A percentile compares a stretch with the other conserved stretches of the same genome.
Evolutionary conservation across 2,888 invertebrate genomes (phyloP).

Genomic region (Thecocarcelia acutangulata): DNA sequence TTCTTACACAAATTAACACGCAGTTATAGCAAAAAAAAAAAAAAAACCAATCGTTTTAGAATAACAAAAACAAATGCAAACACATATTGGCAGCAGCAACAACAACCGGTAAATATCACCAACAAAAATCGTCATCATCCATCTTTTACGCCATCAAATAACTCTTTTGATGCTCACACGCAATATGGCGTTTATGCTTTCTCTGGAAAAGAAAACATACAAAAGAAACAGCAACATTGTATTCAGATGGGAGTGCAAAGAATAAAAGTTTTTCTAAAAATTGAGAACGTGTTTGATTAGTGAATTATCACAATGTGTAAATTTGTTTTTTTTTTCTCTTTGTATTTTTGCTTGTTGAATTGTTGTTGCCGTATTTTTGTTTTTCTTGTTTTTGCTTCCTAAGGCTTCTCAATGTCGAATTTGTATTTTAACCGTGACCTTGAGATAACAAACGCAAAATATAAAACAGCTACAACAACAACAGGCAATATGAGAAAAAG

Average conservation of each 20-base stretch:
- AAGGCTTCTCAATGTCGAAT: constrained; percentile 71
- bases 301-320: constrained; percentile 24
- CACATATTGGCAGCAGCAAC: not conserved
- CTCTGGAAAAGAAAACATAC: not conserved
- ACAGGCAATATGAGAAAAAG: constrained; percentile 38
- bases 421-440: constrained; percentile 78
- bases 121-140: constrained; percentile 35
- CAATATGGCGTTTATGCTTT: constrained; percentile 15
- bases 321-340: constrained; percentile 17
- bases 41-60: not conserved
- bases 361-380: constrained; percentile 29
- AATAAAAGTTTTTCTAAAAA: not conserved
- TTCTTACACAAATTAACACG: not conserved
- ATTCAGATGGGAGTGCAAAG: constrained; percentile 9
- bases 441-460: constrained; percentile 75
- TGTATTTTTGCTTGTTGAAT: not conserved
- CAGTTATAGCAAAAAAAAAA: not conserved
- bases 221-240: not conserved
- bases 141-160: constrained; percentile 11
- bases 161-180: not conserved
- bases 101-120: constrained; percentile 42
- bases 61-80: constrained; percentile 7
- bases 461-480: constrained; percentile 49
- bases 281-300: constrained; percentile 8
- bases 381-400: constrained; percentile 56